phyloP scores from a whole-genome alignment of 2,888 invertebrate species.

The Teleogryllus oceanicus region DNA sequence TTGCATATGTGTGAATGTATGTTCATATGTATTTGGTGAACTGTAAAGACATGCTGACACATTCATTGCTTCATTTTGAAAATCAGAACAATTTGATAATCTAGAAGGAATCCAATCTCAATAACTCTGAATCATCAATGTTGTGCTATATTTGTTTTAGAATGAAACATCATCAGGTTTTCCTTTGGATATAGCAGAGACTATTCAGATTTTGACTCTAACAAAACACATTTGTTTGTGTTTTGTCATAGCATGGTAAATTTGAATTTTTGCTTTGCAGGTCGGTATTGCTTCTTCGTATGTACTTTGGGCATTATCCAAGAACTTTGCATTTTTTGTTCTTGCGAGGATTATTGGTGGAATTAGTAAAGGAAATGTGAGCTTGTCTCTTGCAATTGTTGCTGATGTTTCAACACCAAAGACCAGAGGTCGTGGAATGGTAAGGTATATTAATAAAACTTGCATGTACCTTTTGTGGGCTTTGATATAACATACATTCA shows the following conservation, averaged over 20 bases:
- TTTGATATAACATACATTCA: background rate
- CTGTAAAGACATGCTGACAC: too few species aligned
- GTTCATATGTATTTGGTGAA: too few species aligned
- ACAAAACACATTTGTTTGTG: too few species aligned
- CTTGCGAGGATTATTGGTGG: conserved; percentile 91
- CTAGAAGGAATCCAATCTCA: background rate
- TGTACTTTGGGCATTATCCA: conserved; percentile 82
- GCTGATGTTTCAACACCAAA: conserved; percentile 83
- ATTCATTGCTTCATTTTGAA: too few species aligned
- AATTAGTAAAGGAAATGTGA: conserved; percentile 94
- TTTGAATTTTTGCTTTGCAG: conserved; percentile 52
- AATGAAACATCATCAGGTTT: background rate
- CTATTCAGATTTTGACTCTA: too few species aligned
- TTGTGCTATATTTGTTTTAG: background rate
- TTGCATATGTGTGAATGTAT: too few species aligned
- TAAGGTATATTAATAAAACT: conserved; percentile 46
- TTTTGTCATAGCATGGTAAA: background rate
- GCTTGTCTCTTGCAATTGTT: conserved; percentile 90
- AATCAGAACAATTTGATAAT: too few species aligned
- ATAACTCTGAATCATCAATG: background rate
- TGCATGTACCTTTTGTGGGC: background rate
- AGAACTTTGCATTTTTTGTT: conserved; percentile 85
- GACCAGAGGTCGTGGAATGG: conserved; percentile 92
- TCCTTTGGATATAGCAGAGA: background rate
- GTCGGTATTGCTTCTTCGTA: conserved; percentile 82